Evolutionary conservation across 2,888 invertebrate genomes (phyloP), one percentile per base, ranked within the genome.

Genomic region (Orthonychiurus folsomi): DNA sequence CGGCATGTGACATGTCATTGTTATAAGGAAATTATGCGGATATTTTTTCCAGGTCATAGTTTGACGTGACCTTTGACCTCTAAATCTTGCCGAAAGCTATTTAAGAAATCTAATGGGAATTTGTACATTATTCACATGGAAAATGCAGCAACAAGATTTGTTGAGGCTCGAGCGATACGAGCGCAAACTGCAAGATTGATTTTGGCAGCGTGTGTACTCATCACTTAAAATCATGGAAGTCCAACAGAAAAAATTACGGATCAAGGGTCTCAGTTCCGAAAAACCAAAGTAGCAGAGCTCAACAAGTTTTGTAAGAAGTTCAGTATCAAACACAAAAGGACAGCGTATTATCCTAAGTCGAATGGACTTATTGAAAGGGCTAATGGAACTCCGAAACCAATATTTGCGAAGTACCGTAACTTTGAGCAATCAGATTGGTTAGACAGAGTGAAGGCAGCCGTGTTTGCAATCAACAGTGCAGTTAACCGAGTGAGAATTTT

Each of bases 61-160:
- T n/a, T n/a, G n/a, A n/a, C n/a, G n/a, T n/a, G n/a, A n/a, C n/a
- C n/a, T n/a, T n/a, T n/a, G n/a, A n/a, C n/a, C n/a, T n/a, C n/a
- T 64, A 9, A 61, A 64, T 20, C 58, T 57, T 23, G 28, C 24
- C 3, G 56, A 25, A 5, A n/a, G 9, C 53, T 20, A 9, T 53
- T 53, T 20, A 53, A 21, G 20, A 20, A 21, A 20, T n/a, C 53
- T 18, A 53, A n/a, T 53, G 15, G 53, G 20, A 57, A 57, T 21
- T 3, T 21, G 18, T 57, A 2, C n/a, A 25, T 25, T 28, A 21
- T 57, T 2, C 25, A 25, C 20, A 25, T 27, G 2, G 28, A 27
- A 2, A 28, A 57, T 57, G 27, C 25, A 21, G 5, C 28, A 3
- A 37, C 57, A 47, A 26, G 27, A 3, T 57, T 2, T 3, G 37